Conservation (phyloP, 2,797 vertebrate genomes). For the Cirrhinus molitorella region DNA sequence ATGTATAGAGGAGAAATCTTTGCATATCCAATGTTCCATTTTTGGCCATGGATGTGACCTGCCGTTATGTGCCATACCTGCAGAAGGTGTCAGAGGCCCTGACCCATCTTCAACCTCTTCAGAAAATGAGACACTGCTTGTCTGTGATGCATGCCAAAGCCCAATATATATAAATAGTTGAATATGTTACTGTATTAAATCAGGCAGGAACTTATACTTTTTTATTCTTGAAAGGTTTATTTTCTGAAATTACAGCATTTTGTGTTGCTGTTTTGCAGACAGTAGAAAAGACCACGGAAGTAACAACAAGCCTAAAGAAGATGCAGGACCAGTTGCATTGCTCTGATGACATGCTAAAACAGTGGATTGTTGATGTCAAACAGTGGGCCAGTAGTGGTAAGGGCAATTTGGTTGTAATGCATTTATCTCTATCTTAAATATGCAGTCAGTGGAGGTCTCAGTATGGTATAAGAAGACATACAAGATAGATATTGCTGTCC, state of each 20-base stretch:
- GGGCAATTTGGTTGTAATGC: too few relatives aligned
- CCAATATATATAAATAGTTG: too few relatives aligned
- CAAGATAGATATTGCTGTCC: neutral
- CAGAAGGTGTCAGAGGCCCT: constrained; percentile 32
- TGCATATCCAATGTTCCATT: constrained; percentile 1
- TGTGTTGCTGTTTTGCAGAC: neutral
- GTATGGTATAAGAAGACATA: too few relatives aligned
- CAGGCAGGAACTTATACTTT: neutral
- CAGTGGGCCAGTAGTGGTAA: neutral
- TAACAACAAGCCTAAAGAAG: neutral
- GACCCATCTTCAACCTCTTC: constrained; percentile 31
- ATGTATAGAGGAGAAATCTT: constrained; percentile 7
- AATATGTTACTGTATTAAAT: too few relatives aligned
- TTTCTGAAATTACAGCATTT: neutral
- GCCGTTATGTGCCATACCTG: constrained; percentile 37
- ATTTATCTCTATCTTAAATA: too few relatives aligned
- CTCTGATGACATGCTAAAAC: neutral
- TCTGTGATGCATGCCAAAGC: constrained; percentile 43
- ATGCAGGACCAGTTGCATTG: neutral
- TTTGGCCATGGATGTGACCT: constrained; percentile 46
- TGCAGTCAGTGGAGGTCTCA: too few relatives aligned
- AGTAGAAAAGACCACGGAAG: neutral
- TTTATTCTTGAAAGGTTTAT: neutral
- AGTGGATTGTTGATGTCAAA: neutral
- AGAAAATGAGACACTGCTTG: constrained; percentile 33